Base-by-base conservation (phyloP, 2,888 invertebrate species). In the Ophioninae sp. region DNA sequence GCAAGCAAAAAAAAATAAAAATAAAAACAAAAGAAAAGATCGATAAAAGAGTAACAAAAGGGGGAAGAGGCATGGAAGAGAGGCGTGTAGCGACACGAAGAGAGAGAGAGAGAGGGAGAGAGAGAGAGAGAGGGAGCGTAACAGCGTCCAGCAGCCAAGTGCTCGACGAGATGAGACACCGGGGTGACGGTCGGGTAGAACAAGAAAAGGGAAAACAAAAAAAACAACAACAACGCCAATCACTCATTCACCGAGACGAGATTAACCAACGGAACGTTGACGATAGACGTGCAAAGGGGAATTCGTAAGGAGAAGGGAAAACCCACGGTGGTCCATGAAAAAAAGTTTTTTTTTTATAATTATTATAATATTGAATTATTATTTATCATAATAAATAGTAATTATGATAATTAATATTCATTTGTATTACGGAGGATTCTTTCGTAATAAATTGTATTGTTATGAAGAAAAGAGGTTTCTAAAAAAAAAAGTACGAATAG, bases 231-330 rank as follows among this genome's bases (percentile, higher is more conserved):
- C 68, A 68, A 61, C 51, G 68, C 61, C 79, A 80, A 80, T 80
- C 79, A 80, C 68, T 80, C 79, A 80, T 80, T 68, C 74, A 51
- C 74, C 79, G 65, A 51, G 71, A 63, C 64, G 79, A 74, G 79
- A 80, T 79, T 79, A 78, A 71, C 78, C 64, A 22, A 64, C 37
- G 64, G 37, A 69, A 56, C 69, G 37, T 71, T 58, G 51, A 69
- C 51, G 23, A 69, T 51, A 23, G 61, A 6, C 9, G 30, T 30
- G 2, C 30, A 30, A 10, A 10, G 44, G 10, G 44, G 44, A 10
- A 44, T 44, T 30, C 3, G 30, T 3, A 30, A 0, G 44, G 13
- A 17, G 13, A 17, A 17, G 51, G 51, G 17, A 17, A 51, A 17
- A 13, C 17, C 51, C 17, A 51, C 5, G 51, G 51, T 51, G 51